Evolutionary conservation across 2,113 vertebrate genomes (phyloP), one percentile per base, ranked within the genome.

Genomic region (Epinephelus fuscoguttatus): DNA sequence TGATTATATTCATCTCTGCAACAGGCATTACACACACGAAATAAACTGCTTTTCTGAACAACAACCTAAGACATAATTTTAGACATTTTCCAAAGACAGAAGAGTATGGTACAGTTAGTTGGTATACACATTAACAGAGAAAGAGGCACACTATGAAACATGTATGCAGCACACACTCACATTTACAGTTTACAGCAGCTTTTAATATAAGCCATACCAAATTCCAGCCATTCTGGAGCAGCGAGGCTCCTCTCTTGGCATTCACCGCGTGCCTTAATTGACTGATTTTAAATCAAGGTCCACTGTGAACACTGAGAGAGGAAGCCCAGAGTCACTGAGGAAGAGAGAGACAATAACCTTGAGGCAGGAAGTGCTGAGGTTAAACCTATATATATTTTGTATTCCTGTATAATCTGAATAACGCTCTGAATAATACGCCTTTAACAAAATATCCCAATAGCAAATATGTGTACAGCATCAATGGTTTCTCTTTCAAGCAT

Each of bases 211-310:
- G 42, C 30, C 7, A 10, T 3, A 13, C 6, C 49, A 25, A 14
- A 42, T 27, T 52, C 21, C n/a, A 70, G 4, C 33, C 23, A 18
- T 56, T 6, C 12, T 57, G 87, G 47, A 73, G 89, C 74, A 83
- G 73, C 1, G 59, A 70, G 72, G 59, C 87, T 91, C 95, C 95
- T 95, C 97, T 97, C 97, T 97, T 97, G 96, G 97, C 97, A 98
- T 98, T 98, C 97, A 97, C 97, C 97, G 97, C 97, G 97, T 98
- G 97, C 97, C 97, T 98, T 98, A 98, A 98, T 97, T 97, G 96
- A 91, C 89, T 76, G 88, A 90, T 92, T 91, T 93, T 74, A 93
- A 93, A 93, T 93, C 92, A 93, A 93, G 92, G 90, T 92, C 92
- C 91, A 92, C 92, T 91, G 92, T 93, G 90, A 93, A 93, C 92